phyloP scores from a whole-genome alignment of 2,797 vertebrate species.

The Anableps anableps region DNA sequence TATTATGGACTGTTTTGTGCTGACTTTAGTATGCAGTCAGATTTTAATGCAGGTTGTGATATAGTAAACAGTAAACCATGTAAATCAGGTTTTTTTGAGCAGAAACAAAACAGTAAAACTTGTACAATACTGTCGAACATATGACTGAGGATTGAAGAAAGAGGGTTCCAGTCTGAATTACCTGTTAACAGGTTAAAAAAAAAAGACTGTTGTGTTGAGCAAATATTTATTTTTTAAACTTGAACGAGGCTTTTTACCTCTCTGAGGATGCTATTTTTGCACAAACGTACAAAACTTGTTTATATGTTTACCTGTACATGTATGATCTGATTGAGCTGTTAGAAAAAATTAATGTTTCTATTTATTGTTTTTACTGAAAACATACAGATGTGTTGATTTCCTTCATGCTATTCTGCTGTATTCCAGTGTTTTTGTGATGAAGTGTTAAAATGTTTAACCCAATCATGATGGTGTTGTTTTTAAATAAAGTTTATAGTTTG shows the following conservation, averaged over 20 bases:
- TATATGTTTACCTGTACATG: slow-evolving; percentile 23
- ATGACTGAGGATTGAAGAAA: background rate
- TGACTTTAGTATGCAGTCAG: slow-evolving; percentile 17
- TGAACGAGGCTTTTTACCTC: slow-evolving; percentile 78
- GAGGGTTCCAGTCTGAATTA: background rate
- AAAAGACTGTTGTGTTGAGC: background rate
- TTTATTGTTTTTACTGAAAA: slow-evolving; percentile 40
- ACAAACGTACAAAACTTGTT: slow-evolving; percentile 68
- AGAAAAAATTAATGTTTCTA: slow-evolving; percentile 26
- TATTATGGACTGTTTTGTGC: slow-evolving; percentile 13
- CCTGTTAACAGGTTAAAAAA: background rate
- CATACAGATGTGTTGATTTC: slow-evolving; percentile 10
- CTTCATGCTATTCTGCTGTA: slow-evolving; percentile 37
- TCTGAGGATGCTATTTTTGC: slow-evolving; percentile 87
- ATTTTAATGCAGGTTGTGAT: background rate
- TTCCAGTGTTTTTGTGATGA: slow-evolving; percentile 48
- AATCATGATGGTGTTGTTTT: slow-evolving; percentile 7
- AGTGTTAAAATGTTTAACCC: slow-evolving; percentile 27
- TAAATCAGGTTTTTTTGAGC: background rate
- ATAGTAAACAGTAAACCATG: background rate
- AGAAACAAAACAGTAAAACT: background rate
- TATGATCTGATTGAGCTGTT: slow-evolving; percentile 23
- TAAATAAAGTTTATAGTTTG: background rate
- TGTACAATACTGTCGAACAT: background rate
- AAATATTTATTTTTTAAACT: slow-evolving; percentile 74